Evolutionary conservation across 92 coral and sea anemone genomes (phyloP).

Genomic region (Isaurus tuberculatus): DNA sequence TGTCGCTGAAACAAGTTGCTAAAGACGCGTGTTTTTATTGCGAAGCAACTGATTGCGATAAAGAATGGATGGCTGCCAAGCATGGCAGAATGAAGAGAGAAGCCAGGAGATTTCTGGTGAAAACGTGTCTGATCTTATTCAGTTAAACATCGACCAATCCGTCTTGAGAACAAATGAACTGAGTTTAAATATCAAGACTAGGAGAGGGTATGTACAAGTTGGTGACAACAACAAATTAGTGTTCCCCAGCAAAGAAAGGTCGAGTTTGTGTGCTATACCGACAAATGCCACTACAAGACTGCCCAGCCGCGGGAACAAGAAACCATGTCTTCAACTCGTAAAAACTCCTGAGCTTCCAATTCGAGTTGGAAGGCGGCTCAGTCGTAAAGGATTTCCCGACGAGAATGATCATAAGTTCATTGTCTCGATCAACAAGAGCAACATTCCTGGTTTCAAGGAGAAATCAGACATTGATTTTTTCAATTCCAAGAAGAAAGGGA

Average conservation of each 20-base stretch:
- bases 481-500: slow-evolving; percentile 6
- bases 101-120: neutral
- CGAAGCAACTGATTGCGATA: slow-evolving; percentile 15
- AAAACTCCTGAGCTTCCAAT: slow-evolving; percentile 15
- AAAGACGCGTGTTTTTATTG: slow-evolving; percentile 13
- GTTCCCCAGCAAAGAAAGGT: neutral
- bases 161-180: neutral
- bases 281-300: neutral
- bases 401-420: slow-evolving; percentile 28
- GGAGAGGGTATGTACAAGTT: neutral
- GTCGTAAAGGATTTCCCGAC: slow-evolving; percentile 28
- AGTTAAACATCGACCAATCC: neutral
- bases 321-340: neutral
- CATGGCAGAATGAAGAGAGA: neutral
- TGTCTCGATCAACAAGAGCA: slow-evolving; percentile 15
- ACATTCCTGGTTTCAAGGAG: slow-evolving; percentile 9
- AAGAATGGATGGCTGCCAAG: neutral
- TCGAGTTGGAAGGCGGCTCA: slow-evolving; percentile 11
- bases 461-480: slow-evolving; percentile 8
- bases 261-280: too few relatives aligned
- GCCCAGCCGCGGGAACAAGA: neutral
- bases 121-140: neutral
- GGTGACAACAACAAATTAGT: slow-evolving; percentile 13
- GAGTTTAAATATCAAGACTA: neutral
- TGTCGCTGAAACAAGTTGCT: neutral